phyloP scores from a whole-genome alignment of 2,113 vertebrate species.

The Rana temporaria region DNA sequence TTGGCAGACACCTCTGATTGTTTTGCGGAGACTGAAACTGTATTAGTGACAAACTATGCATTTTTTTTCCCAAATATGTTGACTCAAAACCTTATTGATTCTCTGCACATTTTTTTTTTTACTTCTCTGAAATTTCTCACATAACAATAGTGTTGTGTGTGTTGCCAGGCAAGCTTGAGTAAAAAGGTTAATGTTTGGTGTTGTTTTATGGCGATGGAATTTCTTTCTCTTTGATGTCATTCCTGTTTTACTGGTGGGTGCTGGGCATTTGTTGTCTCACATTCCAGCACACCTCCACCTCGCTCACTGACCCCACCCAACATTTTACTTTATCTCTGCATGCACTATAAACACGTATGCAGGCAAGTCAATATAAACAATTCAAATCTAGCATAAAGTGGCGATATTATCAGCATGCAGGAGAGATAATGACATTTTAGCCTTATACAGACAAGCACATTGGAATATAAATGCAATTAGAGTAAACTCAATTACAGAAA shows the following conservation, averaged over 20 bases:
- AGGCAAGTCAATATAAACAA: background rate
- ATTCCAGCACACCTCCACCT: slow-evolving; percentile 4
- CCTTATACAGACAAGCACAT: too few species aligned
- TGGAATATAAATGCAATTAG: too few species aligned
- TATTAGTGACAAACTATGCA: background rate
- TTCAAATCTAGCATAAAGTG: background rate
- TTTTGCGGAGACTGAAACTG: background rate
- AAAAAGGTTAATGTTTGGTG: background rate
- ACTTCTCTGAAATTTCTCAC: background rate
- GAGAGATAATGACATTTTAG: too few species aligned
- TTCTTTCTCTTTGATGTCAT: slow-evolving; percentile 11
- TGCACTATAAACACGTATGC: background rate
- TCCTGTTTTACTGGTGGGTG: slow-evolving; percentile 32
- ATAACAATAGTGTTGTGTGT: background rate
- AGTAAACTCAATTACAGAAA: too few species aligned
- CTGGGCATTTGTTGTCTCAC: slow-evolving; percentile 12
- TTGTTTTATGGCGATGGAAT: background rate
- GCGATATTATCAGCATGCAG: too few species aligned
- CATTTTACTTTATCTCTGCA: background rate
- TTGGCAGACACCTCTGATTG: too few species aligned
- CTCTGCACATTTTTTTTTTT: background rate
- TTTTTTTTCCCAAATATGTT: background rate
- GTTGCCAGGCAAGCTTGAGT: background rate
- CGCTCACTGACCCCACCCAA: slow-evolving; percentile 6
- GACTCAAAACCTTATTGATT: background rate